Evolutionary conservation across 2,113 vertebrate species (phyloP).

Genomic region (Clupea harengus): DNA sequence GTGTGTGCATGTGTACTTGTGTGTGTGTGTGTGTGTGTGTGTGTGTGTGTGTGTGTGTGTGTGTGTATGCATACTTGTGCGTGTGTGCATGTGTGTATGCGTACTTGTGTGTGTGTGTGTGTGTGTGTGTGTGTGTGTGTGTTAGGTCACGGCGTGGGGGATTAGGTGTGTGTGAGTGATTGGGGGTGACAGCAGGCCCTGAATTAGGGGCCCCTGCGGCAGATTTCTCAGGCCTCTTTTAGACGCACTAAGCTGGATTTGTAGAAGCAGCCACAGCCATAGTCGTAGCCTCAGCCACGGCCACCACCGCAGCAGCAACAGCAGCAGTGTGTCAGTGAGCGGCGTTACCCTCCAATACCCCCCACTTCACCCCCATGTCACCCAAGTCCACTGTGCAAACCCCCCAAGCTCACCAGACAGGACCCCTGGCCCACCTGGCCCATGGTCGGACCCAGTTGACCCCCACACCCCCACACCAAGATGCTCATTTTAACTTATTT

Average conservation of each 20-base stretch:
- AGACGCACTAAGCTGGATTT: slow-evolving; percentile 77
- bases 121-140: slow-evolving; percentile 40
- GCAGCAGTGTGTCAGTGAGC: too few species aligned
- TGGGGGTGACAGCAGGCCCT: slow-evolving; percentile 74
- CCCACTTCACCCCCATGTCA: not conserved
- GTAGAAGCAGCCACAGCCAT: slow-evolving; percentile 48
- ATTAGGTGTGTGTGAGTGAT: slow-evolving; percentile 75
- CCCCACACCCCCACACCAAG: not conserved
- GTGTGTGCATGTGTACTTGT: slow-evolving; percentile 23
- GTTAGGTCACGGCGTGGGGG: slow-evolving; percentile 66
- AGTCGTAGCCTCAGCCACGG: not conserved
- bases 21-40: not conserved
- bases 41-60: not conserved
- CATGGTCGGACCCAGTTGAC: not conserved
- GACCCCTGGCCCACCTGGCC: not conserved
- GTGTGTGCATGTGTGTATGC: not conserved
- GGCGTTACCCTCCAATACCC: not conserved
- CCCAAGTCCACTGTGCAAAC: not conserved
- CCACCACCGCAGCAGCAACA: too few species aligned
- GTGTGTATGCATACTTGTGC: not conserved
- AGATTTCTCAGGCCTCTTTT: slow-evolving; percentile 73
- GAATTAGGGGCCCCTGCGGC: slow-evolving; percentile 70
- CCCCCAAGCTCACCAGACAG: not conserved
- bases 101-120: not conserved
- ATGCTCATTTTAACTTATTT: too few species aligned